Evolutionary conservation across 2,113 vertebrate genomes (phyloP).

Genomic region (Ginglymostoma cirratum): DNA sequence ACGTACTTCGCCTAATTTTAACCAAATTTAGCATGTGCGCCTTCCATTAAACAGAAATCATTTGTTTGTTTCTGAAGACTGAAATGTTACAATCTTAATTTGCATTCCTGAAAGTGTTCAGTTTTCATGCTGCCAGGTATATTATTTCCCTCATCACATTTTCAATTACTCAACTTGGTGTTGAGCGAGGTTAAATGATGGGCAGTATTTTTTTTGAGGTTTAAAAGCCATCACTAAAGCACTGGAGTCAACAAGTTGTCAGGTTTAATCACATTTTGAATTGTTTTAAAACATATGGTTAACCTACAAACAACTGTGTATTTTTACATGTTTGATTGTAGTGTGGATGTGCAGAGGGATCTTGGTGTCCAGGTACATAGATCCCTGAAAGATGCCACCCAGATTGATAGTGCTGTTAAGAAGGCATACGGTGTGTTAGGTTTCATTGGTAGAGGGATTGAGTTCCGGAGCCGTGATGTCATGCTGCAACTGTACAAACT

Average conservation of each 20-base stretch:
- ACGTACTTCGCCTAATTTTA: neutral
- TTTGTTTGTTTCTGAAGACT: neutral
- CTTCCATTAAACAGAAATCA: neutral
- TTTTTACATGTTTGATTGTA: neutral
- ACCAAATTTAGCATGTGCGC: neutral
- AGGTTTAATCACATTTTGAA: neutral
- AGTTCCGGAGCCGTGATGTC: too few species aligned
- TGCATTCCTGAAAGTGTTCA: neutral
- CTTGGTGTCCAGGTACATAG: too few species aligned
- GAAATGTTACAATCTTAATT: neutral
- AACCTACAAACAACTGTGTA: neutral
- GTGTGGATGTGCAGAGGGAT: too few species aligned
- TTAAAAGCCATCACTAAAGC: neutral
- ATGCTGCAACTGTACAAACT: too few species aligned
- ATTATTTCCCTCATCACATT: neutral
- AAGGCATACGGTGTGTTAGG: too few species aligned
- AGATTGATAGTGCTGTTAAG: too few species aligned
- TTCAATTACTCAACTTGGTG: neutral
- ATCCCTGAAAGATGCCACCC: too few species aligned
- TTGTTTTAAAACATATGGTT: neutral
- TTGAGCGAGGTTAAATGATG: neutral
- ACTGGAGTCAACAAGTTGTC: neutral
- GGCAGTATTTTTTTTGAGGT: neutral
- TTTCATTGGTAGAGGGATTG: too few species aligned
- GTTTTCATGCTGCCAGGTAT: neutral